These are phyloP conservation scores for Cheilosia vulpina DNA, from an alignment of 2,888 invertebrate species.

Conservation along the genomic window DNA sequence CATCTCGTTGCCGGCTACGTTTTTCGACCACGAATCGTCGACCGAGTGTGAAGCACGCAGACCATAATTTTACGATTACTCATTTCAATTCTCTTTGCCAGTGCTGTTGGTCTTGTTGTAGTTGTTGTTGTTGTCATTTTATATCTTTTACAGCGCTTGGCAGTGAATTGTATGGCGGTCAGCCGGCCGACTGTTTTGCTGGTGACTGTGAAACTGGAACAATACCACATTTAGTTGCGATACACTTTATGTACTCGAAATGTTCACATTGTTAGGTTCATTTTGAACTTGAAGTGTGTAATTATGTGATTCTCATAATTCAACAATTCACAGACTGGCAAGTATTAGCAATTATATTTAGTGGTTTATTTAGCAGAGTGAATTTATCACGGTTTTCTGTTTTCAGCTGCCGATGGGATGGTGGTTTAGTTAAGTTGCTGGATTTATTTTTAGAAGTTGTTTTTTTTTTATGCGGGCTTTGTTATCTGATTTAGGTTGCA, in stretches of 20 bases:
- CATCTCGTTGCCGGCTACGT: not conserved
- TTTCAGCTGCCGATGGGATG: not conserved
- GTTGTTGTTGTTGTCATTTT: not conserved
- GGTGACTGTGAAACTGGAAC: conserved; percentile 8
- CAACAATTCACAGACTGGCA: conserved; percentile 8
- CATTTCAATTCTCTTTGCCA: conserved; percentile 14
- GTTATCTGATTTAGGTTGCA: not conserved
- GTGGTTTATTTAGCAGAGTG: conserved; percentile 18
- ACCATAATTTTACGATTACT: conserved; percentile 61
- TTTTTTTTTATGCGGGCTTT: not conserved
- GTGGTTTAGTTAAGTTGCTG: too few relatives aligned
- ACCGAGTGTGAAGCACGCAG: conserved; percentile 58
- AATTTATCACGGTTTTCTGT: conserved; percentile 13
- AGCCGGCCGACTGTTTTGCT: not conserved
- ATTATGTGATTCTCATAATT: conserved; percentile 11
- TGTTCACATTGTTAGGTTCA: conserved; percentile 28
- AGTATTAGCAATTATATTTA: conserved; percentile 33
- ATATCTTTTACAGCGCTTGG: conserved; percentile 19
- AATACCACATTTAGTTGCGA: conserved; percentile 1
- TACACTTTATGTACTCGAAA: not conserved
- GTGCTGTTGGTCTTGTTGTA: not conserved
- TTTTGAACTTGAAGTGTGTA: conserved; percentile 36
- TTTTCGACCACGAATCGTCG: conserved; percentile 40
- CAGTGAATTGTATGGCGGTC: conserved; percentile 10
- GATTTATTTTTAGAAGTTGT: not conserved